Percentiles rank a stretch among this genome's conserved stretches.
These are phyloP conservation scores for Trichomalopsis sarcophagae DNA, from an alignment of 1,140 invertebrate species.

Conservation along the genomic window DNA sequence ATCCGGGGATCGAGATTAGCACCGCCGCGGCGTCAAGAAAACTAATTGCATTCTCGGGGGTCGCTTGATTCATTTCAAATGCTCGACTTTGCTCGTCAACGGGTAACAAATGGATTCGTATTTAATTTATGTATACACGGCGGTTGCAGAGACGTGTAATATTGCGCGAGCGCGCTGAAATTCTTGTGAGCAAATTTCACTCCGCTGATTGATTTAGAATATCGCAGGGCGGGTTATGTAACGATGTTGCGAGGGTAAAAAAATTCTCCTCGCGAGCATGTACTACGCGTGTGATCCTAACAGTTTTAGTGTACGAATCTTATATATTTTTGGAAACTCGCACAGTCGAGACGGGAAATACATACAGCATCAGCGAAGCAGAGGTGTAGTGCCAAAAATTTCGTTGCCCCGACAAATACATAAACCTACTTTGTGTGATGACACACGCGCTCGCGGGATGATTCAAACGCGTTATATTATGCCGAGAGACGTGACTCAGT, in stretches of 20 bases:
- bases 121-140: not conserved
- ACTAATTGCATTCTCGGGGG: not conserved
- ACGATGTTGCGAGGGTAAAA: not conserved
- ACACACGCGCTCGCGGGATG: slow-evolving; percentile 8
- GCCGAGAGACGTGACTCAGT: not conserved
- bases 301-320: not conserved
- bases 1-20: not conserved
- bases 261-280: not conserved
- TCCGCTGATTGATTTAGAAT: not conserved
- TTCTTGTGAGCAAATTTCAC: not conserved
- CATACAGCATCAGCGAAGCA: not conserved
- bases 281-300: too few relatives aligned
- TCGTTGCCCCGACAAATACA: slow-evolving; percentile 16
- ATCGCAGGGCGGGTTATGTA: not conserved
- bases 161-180: not conserved
- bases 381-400: slow-evolving; percentile 26
- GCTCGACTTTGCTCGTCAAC: slow-evolving; percentile 2
- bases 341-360: not conserved
- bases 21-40: not conserved
- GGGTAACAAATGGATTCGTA: not conserved
- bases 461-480: slow-evolving; percentile 29
- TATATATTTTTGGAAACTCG: not conserved
- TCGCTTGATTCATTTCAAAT: not conserved
- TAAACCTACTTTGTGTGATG: slow-evolving; percentile 31
- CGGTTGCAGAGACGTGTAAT: not conserved